Evolutionary conservation across 2,888 invertebrate genomes (phyloP).

Genomic region (Rapana venosa): DNA sequence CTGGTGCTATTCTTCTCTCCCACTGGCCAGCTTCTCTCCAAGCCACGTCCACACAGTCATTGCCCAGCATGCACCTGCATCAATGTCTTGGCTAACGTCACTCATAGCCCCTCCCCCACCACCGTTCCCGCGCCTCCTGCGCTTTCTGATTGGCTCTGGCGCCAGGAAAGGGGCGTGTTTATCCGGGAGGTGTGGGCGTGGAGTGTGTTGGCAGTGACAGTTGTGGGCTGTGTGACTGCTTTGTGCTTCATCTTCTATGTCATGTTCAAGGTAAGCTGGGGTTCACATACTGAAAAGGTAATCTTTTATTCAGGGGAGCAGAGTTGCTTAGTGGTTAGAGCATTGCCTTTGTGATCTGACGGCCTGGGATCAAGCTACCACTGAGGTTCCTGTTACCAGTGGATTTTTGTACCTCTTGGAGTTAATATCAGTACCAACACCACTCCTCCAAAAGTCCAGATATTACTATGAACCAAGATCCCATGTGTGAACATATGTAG

Average conservation of each 20-base stretch:
- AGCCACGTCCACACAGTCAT: constrained; percentile 46
- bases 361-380: too few species aligned
- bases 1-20: constrained; percentile 42
- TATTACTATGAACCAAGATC: too few species aligned
- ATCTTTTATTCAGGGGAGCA: too few species aligned
- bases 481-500: too few species aligned
- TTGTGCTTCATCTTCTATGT: constrained; percentile 91
- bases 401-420: too few species aligned
- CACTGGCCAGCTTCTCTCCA: constrained; percentile 45
- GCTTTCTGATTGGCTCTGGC: constrained; percentile 50
- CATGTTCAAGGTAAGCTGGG: constrained; percentile 85
- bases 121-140: constrained; percentile 30
- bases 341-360: too few species aligned
- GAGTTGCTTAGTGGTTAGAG: too few species aligned
- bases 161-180: constrained; percentile 57
- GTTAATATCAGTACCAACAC: too few species aligned
- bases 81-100: constrained; percentile 49
- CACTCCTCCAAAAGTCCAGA: too few species aligned
- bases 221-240: constrained; percentile 89
- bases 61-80: constrained; percentile 56
- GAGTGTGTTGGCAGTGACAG: constrained; percentile 89
- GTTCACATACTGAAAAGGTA: neutral
- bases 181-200: constrained; percentile 87
- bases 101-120: constrained; percentile 29
- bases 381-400: too few species aligned